Evolutionary conservation across 2,113 vertebrate genomes (phyloP), one percentile per base, ranked within the genome.

Genomic region (Reinhardtius hippoglossoides): DNA sequence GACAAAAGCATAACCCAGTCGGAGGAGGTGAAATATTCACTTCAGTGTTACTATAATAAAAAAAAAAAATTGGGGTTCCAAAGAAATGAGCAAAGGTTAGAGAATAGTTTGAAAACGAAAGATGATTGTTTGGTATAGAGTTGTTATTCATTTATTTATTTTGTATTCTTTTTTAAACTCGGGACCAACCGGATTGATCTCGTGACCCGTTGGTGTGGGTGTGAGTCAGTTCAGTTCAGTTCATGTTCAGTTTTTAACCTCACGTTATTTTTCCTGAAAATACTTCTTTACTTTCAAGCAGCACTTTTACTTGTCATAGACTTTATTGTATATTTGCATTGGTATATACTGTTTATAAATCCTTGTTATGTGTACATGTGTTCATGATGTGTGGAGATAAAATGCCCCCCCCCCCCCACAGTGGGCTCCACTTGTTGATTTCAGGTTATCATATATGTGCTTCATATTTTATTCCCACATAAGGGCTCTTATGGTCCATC

Each of bases 401-500:
- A n/a, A n/a, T n/a, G n/a, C n/a, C n/a, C n/a, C n/a, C n/a, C n/a
- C n/a, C n/a, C n/a, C n/a, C n/a, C n/a, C n/a, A 48, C 50, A 1
- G 5, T 40, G 79, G 54, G 57, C 12, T 58, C 58, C 35, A 54
- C 35, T 55, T 71, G 52, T 74, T 35, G 26, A n/a, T 54, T 23
- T 23, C 71, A 61, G 73, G 67, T 24, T 77, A 64, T 65, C 63
- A 24, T 79, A 79, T 58, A 24, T 57, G 77, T 0, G 5, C 61
- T 81, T 27, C 23, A 85, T 84, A 63, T 78, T 74, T 58, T 20
- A 83, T 68, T 18, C 70, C 27, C 73, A 48, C 46, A 69, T 65
- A 59, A 37, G 58, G 48, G 31, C 23, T n/a, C 50, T 72, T 15
- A 76, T 54, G 16, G 74, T 78, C 65, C 72, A 71, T 59, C n/a